Evolutionary conservation across 2,797 vertebrate genomes (phyloP).

Genomic region (Tympanoctomys barrerae): DNA sequence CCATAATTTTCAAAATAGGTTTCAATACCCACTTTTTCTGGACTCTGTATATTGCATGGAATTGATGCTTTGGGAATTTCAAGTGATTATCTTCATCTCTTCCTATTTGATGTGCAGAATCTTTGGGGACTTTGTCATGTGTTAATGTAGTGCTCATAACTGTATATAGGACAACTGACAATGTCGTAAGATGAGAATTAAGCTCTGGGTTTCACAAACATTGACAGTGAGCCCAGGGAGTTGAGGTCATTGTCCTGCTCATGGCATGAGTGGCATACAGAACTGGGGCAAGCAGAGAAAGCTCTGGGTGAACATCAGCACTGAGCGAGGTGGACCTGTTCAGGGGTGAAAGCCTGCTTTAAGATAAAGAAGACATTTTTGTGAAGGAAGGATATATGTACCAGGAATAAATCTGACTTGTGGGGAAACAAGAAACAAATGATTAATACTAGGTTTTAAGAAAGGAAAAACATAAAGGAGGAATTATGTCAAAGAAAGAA

Average conservation of each 20-base stretch:
- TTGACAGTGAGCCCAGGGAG: neutral
- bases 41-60: neutral
- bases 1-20: conserved; percentile 8
- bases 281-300: neutral
- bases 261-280: neutral
- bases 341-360: neutral
- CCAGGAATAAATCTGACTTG: conserved; percentile 28
- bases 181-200: neutral
- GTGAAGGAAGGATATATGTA: neutral
- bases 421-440: neutral
- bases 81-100: neutral
- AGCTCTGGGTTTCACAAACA: conserved; percentile 7
- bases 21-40: neutral
- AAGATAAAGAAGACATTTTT: neutral
- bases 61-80: neutral
- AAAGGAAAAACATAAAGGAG: neutral
- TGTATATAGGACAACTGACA: neutral
- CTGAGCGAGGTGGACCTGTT: rapidly evolving
- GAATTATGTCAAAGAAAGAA: neutral
- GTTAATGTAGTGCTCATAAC: conserved; percentile 23
- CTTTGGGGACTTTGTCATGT: neutral
- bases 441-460: neutral
- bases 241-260: conserved; percentile 8
- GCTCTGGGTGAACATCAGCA: neutral
- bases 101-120: neutral